Evolutionary conservation across 2,797 vertebrate species (phyloP), one percentile per base, ranked within the genome.

Genomic region (Carcharodon carcharias): DNA sequence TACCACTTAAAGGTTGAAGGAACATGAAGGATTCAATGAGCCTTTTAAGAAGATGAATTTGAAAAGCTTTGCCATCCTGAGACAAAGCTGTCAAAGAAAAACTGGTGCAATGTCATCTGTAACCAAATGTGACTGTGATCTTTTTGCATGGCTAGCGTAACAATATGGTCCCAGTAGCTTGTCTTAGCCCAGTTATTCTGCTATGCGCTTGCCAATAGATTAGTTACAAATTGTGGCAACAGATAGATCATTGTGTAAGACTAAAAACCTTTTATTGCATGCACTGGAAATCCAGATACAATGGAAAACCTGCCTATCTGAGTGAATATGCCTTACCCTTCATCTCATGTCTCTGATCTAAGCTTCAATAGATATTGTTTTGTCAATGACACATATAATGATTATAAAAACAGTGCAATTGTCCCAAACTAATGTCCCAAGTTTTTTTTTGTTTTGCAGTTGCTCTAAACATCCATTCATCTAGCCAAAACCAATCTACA

Each of bases 41-140:
- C 50, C 94, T n/a, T 28, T 95, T 77, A 73, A 71, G 23, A 71
- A 77, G 50, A 95, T 95, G 69, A 95, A 73, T 95, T 95, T 95
- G 94, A 73, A 95, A 71, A 58, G 26, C 94, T 71, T n/a, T 31
- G 12, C 65, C 23, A 54, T 95, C 40, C 45, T 77, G 69, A 73
- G 69, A 56, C 26, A 77, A n/a, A 58, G 18, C 56, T 58, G 54
- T 95, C 67, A 95, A 56, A 54, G 40, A 35, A 77, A 92, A 92
- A 63, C 56, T 91, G 56, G 45, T 95, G 94, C 12, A 93, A 67
- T 93, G 91, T 45, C n/a, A 40, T 45, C 61, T 65, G 91, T 65
- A 73, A 71, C 50, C 45, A 95, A 95, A 95, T 56, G 50, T 56
- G 50, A 50, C 67, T 73, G 18, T 35, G 61, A 65, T 63, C 14